Base-by-base conservation (phyloP, 64 coral and sea anemone species). In the Anthopleura sola region DNA sequence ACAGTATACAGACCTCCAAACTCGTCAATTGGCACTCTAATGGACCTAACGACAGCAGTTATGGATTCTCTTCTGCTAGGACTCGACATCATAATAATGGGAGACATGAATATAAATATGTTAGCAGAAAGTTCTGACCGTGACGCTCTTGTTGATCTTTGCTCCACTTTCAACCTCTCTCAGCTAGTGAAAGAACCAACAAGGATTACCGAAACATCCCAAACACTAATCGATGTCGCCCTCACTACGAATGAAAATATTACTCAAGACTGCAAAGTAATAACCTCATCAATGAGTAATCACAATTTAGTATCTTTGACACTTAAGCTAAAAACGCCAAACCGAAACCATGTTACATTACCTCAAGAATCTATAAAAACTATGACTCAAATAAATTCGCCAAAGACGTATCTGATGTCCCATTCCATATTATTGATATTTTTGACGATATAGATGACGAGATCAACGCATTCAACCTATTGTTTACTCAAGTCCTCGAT, bases 321-420 rank as follows among this genome's bases (percentile, higher is more conserved):
- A 46, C 75, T 94, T 1, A 93, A 93, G 56, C 36, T 82, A 17
- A 90, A 94, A 86, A 37, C 92, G 31, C 83, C 87, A 89, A 85
- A 38, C 75, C 86, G 23, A 57, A 86, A n/a, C 78, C 83, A 6
- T 34, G 86, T 9, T 93, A 93, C 60, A 36, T 80, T 21, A 6
- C 40, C 20, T 19, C 77, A 20, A 80, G 87, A 80, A 93, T 75
- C 91, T 93, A 19, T 39, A 71, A 15, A 15, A 82, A 68, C 84
- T 91, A 91, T 49, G 7, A 91, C 21, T 28, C 84, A 53, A 53
- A 91, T 29, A 64, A 81, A 6, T 91, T 91, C 36, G 37, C 28
- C 40, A 83, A 91, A 38, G 90, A 91, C 53, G 9, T 91, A 24
- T 37, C 53, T 32, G 62, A 57, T 57, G 82, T 60, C 7, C 82